Evolutionary conservation across 2,797 vertebrate genomes (phyloP).

Genomic region (Tokudaia tokunoshimensis): DNA sequence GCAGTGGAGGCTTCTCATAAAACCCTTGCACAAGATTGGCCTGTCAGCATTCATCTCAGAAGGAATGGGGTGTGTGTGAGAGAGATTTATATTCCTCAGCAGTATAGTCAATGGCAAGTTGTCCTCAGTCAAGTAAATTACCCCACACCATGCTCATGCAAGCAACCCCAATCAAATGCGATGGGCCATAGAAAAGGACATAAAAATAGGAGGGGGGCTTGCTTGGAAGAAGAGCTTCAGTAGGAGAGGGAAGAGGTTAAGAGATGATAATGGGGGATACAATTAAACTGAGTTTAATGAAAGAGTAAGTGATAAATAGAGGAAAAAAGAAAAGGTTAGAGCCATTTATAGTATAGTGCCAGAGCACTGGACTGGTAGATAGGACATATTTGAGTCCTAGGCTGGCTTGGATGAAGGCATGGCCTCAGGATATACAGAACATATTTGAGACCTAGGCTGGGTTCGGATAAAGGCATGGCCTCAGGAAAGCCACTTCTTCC

Average conservation of each 20-base stretch:
- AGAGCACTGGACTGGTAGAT: too few species aligned
- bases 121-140: background rate
- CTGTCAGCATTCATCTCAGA: too few species aligned
- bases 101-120: background rate
- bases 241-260: background rate
- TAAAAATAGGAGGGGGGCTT: background rate
- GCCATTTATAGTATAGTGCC: accelerated
- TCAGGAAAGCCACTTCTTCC: background rate
- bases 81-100: background rate
- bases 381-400: background rate
- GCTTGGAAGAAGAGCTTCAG: background rate
- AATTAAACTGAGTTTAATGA: background rate
- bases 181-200: background rate
- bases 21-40: background rate
- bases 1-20: background rate
- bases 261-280: background rate
- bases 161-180: background rate
- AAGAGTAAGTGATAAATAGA: background rate
- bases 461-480: accelerated
- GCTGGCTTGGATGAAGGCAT: too few species aligned
- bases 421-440: background rate
- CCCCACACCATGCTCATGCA: background rate
- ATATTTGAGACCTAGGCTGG: background rate
- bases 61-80: too few species aligned
- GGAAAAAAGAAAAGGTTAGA: background rate